Percentiles rank a stretch among this genome's conserved stretches.
These are phyloP conservation scores for Coenobita brevimanus DNA, from an alignment of 1,140 invertebrate genomes.

Conservation along the genomic window DNA sequence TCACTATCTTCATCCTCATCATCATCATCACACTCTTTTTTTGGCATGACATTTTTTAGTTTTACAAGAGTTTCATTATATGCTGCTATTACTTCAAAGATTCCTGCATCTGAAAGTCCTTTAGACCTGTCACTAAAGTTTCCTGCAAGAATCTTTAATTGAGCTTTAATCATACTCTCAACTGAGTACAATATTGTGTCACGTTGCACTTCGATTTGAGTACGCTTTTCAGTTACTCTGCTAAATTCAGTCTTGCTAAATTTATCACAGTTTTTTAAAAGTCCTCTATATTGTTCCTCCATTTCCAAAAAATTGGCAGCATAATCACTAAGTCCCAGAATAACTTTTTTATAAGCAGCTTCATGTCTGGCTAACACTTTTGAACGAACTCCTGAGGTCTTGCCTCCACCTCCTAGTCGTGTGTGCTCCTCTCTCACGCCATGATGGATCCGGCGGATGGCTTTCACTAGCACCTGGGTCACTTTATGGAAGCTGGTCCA, in stretches of 20 bases:
- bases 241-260: slow-evolving; percentile 49
- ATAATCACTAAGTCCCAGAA: slow-evolving; percentile 55
- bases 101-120: slow-evolving; percentile 34
- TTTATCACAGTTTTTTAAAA: slow-evolving; percentile 39
- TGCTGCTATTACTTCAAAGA: slow-evolving; percentile 62
- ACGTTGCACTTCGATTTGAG: slow-evolving; percentile 45
- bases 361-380: slow-evolving; percentile 51
- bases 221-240: slow-evolving; percentile 43
- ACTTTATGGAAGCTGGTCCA: slow-evolving; percentile 60
- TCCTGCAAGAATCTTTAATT: slow-evolving; percentile 53
- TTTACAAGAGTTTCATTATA: slow-evolving; percentile 65
- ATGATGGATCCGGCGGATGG: slow-evolving; percentile 52
- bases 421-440: slow-evolving; percentile 43
- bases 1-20: slow-evolving; percentile 41
- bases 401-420: slow-evolving; percentile 9
- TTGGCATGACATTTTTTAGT: slow-evolving; percentile 55
- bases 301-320: slow-evolving; percentile 66
- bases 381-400: slow-evolving; percentile 31
- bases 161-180: slow-evolving; percentile 61
- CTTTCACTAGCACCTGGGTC: slow-evolving; percentile 42
- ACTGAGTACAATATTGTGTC: slow-evolving; percentile 56
- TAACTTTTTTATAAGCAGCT: slow-evolving; percentile 49
- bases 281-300: slow-evolving; percentile 37
- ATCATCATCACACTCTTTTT: slow-evolving; percentile 22
- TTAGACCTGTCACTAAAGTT: slow-evolving; percentile 51